Evolutionary conservation across 2,113 vertebrate species (phyloP).

Genomic region (Anoura caudifer): DNA sequence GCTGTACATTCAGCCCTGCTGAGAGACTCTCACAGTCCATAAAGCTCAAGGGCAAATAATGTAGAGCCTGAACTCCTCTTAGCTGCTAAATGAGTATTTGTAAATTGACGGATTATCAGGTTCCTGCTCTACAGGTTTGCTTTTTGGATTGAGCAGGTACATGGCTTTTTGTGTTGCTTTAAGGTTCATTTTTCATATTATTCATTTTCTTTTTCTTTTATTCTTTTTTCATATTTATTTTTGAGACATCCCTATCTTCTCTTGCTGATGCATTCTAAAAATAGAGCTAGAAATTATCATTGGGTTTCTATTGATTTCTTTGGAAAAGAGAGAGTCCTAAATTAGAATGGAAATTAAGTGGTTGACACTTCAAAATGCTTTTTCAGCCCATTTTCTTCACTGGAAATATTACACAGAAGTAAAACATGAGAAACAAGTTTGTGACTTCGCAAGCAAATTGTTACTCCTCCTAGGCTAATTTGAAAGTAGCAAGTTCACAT

Average conservation of each 20-base stretch:
- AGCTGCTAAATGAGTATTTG: conserved; percentile 23
- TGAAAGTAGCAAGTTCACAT: neutral
- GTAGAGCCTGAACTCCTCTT: conserved; percentile 42
- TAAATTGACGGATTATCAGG: neutral
- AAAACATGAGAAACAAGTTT: neutral
- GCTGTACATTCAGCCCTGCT: conserved; percentile 73
- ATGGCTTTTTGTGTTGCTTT: conserved; percentile 75
- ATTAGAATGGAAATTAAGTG: neutral
- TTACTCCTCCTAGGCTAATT: neutral
- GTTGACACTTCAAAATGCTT: neutral
- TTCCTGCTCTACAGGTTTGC: conserved; percentile 63
- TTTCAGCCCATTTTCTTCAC: neutral
- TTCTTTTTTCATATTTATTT: neutral
- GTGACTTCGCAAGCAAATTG: neutral
- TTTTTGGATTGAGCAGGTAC: conserved; percentile 75
- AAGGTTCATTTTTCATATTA: conserved; percentile 56
- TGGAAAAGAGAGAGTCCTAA: neutral
- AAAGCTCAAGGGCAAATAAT: conserved; percentile 58
- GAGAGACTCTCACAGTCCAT: conserved; percentile 30
- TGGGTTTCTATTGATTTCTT: neutral
- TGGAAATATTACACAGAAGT: neutral
- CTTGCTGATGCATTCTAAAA: conserved; percentile 30
- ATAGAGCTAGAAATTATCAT: neutral
- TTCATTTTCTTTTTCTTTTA: neutral
- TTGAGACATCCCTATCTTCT: neutral